Conservation (phyloP, 2,797 vertebrate species). For the Crenuchus spilurus region DNA sequence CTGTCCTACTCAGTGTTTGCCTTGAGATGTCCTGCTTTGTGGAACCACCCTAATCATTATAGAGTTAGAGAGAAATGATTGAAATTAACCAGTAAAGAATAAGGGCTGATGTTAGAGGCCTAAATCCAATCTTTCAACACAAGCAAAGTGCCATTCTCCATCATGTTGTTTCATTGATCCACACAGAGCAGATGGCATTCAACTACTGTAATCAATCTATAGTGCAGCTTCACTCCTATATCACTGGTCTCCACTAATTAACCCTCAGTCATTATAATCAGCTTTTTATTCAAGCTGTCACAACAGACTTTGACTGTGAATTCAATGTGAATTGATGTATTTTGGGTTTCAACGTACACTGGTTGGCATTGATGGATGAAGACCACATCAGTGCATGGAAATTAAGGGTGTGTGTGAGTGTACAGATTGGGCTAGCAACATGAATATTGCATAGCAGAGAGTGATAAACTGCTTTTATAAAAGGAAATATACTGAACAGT, state of each 20-base stretch:
- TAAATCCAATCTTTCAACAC: too few relatives aligned
- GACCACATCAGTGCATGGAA: not conserved
- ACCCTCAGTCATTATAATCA: not conserved
- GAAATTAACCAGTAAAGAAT: too few relatives aligned
- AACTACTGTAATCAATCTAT: not conserved
- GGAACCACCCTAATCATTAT: too few relatives aligned
- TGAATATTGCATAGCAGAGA: not conserved
- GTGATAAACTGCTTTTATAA: too few relatives aligned
- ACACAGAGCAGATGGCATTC: too few relatives aligned
- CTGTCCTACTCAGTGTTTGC: too few relatives aligned
- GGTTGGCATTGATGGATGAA: slow-evolving; percentile 6
- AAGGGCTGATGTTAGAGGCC: too few relatives aligned
- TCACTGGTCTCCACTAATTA: not conserved
- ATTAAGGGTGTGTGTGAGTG: not conserved
- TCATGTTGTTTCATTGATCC: too few relatives aligned
- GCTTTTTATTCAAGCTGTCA: not conserved
- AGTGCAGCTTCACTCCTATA: not conserved
- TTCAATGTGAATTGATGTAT: not conserved
- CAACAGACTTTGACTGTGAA: not conserved
- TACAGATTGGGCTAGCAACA: not conserved
- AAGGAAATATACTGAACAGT: too few relatives aligned
- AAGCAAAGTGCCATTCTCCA: not conserved
- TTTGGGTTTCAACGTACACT: not conserved
- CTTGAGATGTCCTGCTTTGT: too few relatives aligned
- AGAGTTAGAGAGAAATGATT: too few relatives aligned